phyloP scores from a whole-genome alignment of 2,888 invertebrate genomes.

The Pecten maximus region DNA sequence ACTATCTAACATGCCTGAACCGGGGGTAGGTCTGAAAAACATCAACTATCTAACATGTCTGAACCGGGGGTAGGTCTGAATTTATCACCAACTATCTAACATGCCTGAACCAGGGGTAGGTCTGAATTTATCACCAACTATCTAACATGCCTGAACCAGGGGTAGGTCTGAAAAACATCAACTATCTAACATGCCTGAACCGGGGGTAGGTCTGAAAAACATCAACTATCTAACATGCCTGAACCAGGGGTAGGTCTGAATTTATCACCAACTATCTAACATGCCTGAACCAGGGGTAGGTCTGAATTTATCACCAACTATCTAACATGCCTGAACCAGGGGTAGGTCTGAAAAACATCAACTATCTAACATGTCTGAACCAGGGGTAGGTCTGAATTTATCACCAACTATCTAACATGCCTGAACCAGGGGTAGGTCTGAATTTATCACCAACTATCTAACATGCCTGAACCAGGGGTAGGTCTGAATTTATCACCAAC shows the following conservation, averaged over 20 bases:
- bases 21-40: conserved; percentile 71
- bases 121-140: not conserved
- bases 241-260: conserved; percentile 1
- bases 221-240: not conserved
- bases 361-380: not conserved
- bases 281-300: conserved; percentile 47
- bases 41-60: conserved; percentile 72
- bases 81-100: not conserved
- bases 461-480: not conserved
- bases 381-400: not conserved
- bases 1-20: conserved; percentile 77
- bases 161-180: conserved; percentile 36
- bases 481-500: not conserved
- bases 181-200: conserved; percentile 74
- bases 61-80: conserved; percentile 75
- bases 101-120: not conserved
- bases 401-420: conserved; percentile 72
- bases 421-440: conserved; percentile 73
- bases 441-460: not conserved
- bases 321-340: conserved; percentile 76
- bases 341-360: conserved; percentile 64
- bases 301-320: conserved; percentile 68
- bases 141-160: not conserved
- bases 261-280: not conserved
- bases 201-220: not conserved